These are phyloP conservation scores for Cerceris ruficornis DNA, from an alignment of 2,888 invertebrate genomes.

Conservation along the genomic window DNA sequence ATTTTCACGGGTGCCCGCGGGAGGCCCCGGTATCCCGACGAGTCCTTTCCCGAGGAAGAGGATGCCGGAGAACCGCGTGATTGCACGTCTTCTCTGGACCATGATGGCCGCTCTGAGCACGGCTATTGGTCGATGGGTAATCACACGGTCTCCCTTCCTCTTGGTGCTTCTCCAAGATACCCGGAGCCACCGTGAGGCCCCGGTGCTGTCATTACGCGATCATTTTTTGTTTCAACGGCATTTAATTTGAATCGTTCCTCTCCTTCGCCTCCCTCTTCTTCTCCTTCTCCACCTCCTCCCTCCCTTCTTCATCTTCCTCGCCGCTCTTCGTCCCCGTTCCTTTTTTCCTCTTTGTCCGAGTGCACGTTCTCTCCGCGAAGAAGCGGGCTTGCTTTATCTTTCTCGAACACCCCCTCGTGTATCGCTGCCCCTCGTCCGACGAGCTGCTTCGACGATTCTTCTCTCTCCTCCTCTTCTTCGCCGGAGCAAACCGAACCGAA, in stretches of 20 bases:
- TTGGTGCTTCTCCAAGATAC: conserved; percentile 62
- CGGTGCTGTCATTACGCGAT: conserved; percentile 78
- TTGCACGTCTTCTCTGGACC: conserved; percentile 81
- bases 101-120: conserved; percentile 81
- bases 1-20: conserved; percentile 49
- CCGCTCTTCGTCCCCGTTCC: no score
- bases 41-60: conserved; percentile 6
- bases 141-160: conserved; percentile 76
- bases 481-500: conserved; percentile 35
- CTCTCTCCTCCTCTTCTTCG: conserved; percentile 34
- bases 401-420: conserved; percentile 15
- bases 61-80: conserved; percentile 74
- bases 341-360: no score
- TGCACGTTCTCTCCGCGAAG: conserved; percentile 19
- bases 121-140: conserved; percentile 80
- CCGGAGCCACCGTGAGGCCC: conserved; percentile 61
- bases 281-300: conserved; percentile 10
- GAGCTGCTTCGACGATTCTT: conserved; percentile 4
- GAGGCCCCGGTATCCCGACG: conserved; percentile 24
- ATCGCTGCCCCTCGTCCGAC: conserved; percentile 6
- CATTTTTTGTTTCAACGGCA: conserved; percentile 76
- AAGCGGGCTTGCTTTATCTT: conserved; percentile 47
- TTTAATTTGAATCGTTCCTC: conserved; percentile 78
- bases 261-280: conserved; percentile 14
- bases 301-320: background rate